Percentiles rank a stretch among this genome's conserved stretches.
Evolutionary conservation across 1,140 invertebrate genomes (phyloP).

Genomic region (Parapsyche elsis): DNA sequence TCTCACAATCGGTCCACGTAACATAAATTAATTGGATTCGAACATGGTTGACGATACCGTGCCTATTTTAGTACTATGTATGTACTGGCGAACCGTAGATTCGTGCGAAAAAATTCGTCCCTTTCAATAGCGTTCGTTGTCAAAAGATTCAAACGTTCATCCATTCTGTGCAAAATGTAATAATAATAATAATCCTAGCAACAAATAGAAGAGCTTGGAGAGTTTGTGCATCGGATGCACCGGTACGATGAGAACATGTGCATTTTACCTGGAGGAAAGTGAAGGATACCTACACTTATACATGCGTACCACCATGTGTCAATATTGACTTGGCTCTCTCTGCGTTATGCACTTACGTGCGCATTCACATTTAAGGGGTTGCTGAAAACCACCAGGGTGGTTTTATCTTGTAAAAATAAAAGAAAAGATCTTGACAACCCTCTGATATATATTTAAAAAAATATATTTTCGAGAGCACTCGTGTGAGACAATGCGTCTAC

Average conservation of each 20-base stretch:
- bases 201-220: background rate
- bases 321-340: slow-evolving; percentile 4
- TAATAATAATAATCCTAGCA: slow-evolving; percentile 1
- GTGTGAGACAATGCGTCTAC: too few species aligned
- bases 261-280: background rate
- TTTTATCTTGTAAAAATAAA: too few species aligned
- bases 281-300: background rate
- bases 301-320: background rate
- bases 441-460: too few species aligned
- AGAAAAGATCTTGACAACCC: too few species aligned
- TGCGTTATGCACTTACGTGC: background rate
- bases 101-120: slow-evolving; percentile 40
- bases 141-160: background rate
- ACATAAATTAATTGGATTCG: too few species aligned
- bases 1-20: too few species aligned
- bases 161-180: background rate
- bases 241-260: background rate
- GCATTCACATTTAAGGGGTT: too few species aligned
- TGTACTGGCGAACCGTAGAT: slow-evolving; percentile 30
- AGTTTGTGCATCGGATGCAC: background rate
- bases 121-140: slow-evolving; percentile 17
- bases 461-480: too few species aligned
- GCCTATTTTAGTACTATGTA: too few species aligned
- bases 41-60: too few species aligned
- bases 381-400: too few species aligned